Evolutionary conservation across 2,888 invertebrate species (phyloP), one percentile per base, ranked within the genome.

Genomic region (Allacma fusca): DNA sequence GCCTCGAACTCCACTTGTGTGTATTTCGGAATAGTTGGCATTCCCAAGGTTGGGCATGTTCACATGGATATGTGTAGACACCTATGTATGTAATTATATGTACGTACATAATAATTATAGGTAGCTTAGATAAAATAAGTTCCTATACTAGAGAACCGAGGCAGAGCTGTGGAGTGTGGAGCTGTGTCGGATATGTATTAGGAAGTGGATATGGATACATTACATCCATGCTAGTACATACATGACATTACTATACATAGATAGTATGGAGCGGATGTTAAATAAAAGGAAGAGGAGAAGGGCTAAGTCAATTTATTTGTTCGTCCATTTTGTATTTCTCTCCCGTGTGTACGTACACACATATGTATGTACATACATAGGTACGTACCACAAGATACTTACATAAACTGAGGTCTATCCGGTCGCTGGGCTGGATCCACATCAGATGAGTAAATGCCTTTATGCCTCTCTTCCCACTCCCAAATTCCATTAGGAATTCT

Each of bases 261-360:
- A 50, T 34, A 69, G 59, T 19, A 24, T 59, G 28, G 65, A 65
- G 64, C 74, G 65, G 65, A 74, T 74, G 65, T 44, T 64, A 74
- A 44, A 73, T 73, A 73, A 74, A 73, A 28, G 64, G 65, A 74
- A 44, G 71, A 40, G 40, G 23, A 62, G 26, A 29, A 44, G 43
- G 65, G 16, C 74, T 34, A 64, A 74, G 74, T 74, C 74, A 64
- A 74, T 74, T 74, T 74, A 74, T 64, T 62, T 65, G 74, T 64
- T 59, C 62, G 43, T 64, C 44, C 26, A 57, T 29, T 23, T 24
- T 34, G 26, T 57, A n/a, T 59, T 57, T 50, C 26, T 57, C 29
- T 28, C 57, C 23, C n/a, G 50, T 28, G 26, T n/a, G 1, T 68
- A 19, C 40, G 13, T 9, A 16, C 62, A 2, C 24, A 62, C 2